These are phyloP conservation scores for Agrochola lota DNA, from an alignment of 2,888 invertebrate genomes.

Conservation along the genomic window DNA sequence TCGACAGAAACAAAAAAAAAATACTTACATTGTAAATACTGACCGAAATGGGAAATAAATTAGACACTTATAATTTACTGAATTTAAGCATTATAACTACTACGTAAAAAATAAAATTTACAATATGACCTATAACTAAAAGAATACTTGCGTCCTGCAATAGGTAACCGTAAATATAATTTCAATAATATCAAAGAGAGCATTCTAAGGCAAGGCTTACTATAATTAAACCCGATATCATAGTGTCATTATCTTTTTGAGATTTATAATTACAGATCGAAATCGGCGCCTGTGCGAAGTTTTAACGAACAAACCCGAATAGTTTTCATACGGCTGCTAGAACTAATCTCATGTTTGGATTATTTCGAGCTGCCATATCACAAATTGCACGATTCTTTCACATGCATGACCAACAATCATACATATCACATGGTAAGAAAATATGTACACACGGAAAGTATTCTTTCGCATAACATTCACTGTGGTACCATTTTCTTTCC, in stretches of 20 bases:
- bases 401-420: conserved; percentile 72
- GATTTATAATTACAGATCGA: conserved; percentile 70
- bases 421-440: conserved; percentile 77
- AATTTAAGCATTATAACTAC: conserved; percentile 75
- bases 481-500: conserved; percentile 66
- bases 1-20: conserved; percentile 81
- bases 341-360: conserved; percentile 42
- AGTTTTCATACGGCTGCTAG: conserved; percentile 44
- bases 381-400: conserved; percentile 65
- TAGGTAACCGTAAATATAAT: conserved; percentile 90
- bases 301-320: conserved; percentile 55
- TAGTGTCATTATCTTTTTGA: conserved; percentile 71
- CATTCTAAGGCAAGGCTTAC: conserved; percentile 88
- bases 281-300: conserved; percentile 43
- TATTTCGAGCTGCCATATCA: conserved; percentile 58
- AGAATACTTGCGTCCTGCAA: conserved; percentile 89
- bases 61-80: conserved; percentile 85
- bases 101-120: conserved; percentile 86
- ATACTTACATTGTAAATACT: conserved; percentile 90
- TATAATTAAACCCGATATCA: conserved; percentile 73
- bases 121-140: conserved; percentile 86
- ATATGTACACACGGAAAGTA: conserved; percentile 72
- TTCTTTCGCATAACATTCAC: conserved; percentile 59
- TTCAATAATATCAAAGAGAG: conserved; percentile 88
- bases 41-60: conserved; percentile 90